Evolutionary conservation across 2,888 invertebrate genomes (phyloP), one percentile per base, ranked within the genome.

Genomic region (Mesoligia furuncula): DNA sequence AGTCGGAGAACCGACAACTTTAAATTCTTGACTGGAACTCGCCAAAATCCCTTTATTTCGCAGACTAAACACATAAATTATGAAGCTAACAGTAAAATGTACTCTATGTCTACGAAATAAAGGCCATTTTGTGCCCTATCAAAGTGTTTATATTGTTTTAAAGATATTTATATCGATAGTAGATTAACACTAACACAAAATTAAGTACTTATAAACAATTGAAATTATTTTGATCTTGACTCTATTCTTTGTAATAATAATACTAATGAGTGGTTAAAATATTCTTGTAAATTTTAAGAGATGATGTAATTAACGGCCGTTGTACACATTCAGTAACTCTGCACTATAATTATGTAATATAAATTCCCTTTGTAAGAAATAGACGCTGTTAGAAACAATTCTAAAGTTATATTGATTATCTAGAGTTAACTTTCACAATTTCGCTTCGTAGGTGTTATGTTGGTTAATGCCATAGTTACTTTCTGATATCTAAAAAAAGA

Each of bases 381-480:
- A 94, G 92, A 90, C 88, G 88, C 88, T 91, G 90, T 93, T 94
- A 95, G 94, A 91, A 85, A 92, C 89, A 90, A 92, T 89, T 92
- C 90, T 92, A 90, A 91, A 88, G 83, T 92, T 91, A 91, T 92
- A 92, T 91, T 92, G 87, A 80, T 93, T 93, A 92, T 90, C 87
- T 94, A 95, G 94, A 92, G 79, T 92, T 92, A 91, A 88, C 88
- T 88, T 94, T 93, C 91, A 93, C 90, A 90, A 91, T 90, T 89
- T 95, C 91, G 96, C 96, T 96, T 96, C 64, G 92, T 95, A 95
- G 95, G 92, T 94, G 90, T 95, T 95, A 92, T 92, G 90, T 95
- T 95, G 86, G 92, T 94, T 45, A 94, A 93, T 92, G 95, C 95
- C 94, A 95, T 96, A 94, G 92, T 93, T 94, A 93, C 91, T 93